A percentile compares a stretch with the other conserved stretches of the same genome.
These are phyloP conservation scores for Mercenaria mercenaria DNA, from an alignment of 1,140 invertebrate genomes.

Conservation along the genomic window DNA sequence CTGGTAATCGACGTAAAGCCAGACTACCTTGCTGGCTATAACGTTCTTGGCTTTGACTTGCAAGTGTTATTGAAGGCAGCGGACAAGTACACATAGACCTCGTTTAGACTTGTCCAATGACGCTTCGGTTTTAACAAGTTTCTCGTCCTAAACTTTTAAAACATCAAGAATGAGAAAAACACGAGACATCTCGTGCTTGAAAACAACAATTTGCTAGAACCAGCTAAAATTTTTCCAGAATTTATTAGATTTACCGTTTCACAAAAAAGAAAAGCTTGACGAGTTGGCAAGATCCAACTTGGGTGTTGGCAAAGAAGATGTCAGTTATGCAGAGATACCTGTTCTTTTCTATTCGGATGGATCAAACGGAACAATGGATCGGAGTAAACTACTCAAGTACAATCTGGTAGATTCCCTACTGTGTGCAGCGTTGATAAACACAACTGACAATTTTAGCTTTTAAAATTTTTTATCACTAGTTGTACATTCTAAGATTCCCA, in stretches of 20 bases:
- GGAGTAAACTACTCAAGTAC: no score
- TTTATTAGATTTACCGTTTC: not conserved
- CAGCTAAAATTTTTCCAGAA: not conserved
- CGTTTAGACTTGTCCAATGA: not conserved
- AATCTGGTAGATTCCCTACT: no score
- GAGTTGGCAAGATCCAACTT: not conserved
- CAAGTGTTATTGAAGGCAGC: no score
- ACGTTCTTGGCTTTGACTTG: not conserved
- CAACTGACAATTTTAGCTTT: no score
- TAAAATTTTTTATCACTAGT: no score
- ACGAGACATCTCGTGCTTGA: not conserved
- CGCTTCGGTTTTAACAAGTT: not conserved
- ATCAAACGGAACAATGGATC: no score
- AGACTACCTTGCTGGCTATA: no score
- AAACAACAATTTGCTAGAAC: not conserved
- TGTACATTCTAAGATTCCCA: not conserved
- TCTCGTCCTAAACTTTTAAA: not conserved
- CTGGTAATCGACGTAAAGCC: not conserved
- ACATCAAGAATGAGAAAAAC: not conserved
- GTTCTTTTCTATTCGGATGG: no score
- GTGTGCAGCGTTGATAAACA: no score
- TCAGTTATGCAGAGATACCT: not conserved
- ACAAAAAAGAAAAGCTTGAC: not conserved
- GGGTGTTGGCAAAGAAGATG: constrained; percentile 4
- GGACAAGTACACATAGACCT: no score